Percentiles rank a stretch among this genome's conserved stretches.
Evolutionary conservation across 2,797 vertebrate species (phyloP).

Genomic region (Sciaenops ocellatus): DNA sequence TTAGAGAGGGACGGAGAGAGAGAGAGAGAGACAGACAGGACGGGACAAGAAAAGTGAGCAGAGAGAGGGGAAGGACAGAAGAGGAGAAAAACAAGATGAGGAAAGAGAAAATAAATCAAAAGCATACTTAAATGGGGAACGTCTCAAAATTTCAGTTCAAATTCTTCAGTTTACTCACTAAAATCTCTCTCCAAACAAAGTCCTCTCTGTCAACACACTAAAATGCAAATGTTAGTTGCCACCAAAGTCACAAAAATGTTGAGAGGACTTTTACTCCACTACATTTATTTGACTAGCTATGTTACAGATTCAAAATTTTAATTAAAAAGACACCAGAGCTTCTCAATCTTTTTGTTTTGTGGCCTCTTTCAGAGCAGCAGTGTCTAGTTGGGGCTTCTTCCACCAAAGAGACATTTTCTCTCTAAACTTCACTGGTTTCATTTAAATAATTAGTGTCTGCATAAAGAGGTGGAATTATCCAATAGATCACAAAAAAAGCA

Average conservation of each 20-base stretch:
- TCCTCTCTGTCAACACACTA: neutral
- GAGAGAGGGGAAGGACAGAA: slow-evolving; percentile 1
- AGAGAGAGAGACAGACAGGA: slow-evolving; percentile 18
- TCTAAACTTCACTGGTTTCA: neutral
- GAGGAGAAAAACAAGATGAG: slow-evolving; percentile 21
- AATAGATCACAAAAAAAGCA: neutral
- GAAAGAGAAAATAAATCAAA: slow-evolving; percentile 10
- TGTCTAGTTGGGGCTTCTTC: too few species aligned
- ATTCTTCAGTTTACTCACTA: slow-evolving; percentile 4
- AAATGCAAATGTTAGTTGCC: too few species aligned
- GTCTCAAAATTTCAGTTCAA: neutral
- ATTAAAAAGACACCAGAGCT: too few species aligned
- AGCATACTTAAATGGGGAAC: neutral
- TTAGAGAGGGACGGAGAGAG: slow-evolving; percentile 37
- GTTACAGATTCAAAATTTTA: neutral
- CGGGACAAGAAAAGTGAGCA: slow-evolving; percentile 10
- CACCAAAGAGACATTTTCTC: too few species aligned
- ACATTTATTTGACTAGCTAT: neutral
- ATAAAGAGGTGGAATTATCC: neutral
- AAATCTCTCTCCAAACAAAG: slow-evolving; percentile 4
- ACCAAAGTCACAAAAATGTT: too few species aligned
- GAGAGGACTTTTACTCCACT: neutral
- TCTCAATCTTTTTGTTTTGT: slow-evolving; percentile 7
- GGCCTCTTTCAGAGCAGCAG: neutral
- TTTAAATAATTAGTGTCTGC: neutral